Evolutionary conservation across 2,797 vertebrate genomes (phyloP).

Genomic region (Lepus townsendii): DNA sequence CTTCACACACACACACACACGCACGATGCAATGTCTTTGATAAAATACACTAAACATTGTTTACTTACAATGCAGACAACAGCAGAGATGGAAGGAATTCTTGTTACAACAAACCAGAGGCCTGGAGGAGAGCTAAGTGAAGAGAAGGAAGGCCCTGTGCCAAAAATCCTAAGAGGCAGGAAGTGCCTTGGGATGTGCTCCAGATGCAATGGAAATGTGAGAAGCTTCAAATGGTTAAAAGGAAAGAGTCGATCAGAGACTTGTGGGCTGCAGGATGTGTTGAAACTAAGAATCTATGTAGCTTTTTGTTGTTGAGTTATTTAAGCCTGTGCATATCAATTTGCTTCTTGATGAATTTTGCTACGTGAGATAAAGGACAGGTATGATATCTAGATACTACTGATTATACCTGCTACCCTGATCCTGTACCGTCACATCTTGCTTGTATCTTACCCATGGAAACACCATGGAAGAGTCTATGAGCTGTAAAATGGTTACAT

Average conservation of each 20-base stretch:
- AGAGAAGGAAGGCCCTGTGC: neutral
- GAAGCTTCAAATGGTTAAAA: constrained; percentile 72
- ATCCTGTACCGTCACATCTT: neutral
- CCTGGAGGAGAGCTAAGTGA: constrained; percentile 31
- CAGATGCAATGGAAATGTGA: constrained; percentile 49
- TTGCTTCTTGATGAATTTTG: constrained; percentile 52
- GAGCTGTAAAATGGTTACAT: constrained; percentile 59
- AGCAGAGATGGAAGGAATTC: constrained; percentile 43
- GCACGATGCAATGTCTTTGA: constrained; percentile 66
- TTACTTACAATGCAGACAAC: constrained; percentile 62
- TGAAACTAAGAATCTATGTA: constrained; percentile 47
- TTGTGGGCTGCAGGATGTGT: neutral
- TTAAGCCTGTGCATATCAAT: constrained; percentile 39
- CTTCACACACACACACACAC: neutral
- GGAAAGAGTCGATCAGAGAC: constrained; percentile 42
- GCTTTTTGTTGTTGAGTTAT: constrained; percentile 62
- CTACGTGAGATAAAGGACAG: neutral
- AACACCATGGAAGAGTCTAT: constrained; percentile 48
- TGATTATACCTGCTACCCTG: constrained; percentile 48
- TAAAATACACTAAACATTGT: constrained; percentile 61
- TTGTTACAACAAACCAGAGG: constrained; percentile 49
- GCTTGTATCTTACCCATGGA: constrained; percentile 29
- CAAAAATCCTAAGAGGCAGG: constrained; percentile 64
- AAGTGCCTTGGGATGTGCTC: constrained; percentile 56
- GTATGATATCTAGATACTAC: neutral